Conservation (phyloP, 1,140 invertebrate genomes). For the Eufriesea mexicana region DNA sequence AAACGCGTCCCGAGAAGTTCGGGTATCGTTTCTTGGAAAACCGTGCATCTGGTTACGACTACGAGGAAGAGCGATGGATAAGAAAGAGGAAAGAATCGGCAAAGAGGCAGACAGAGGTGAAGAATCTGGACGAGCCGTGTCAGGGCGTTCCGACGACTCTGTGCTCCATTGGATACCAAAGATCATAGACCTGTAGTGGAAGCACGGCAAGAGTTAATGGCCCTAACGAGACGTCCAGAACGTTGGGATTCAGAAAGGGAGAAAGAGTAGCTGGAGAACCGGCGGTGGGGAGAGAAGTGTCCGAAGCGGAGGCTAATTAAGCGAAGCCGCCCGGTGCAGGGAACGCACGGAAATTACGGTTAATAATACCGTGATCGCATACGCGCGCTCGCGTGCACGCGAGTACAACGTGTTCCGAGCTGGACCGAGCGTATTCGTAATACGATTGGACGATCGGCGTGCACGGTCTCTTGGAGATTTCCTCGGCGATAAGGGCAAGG, state of each 20-base stretch:
- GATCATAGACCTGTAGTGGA: constrained; percentile 61
- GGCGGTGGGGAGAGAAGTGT: constrained; percentile 50
- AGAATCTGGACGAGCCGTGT: constrained; percentile 56
- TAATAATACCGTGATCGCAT: constrained; percentile 62
- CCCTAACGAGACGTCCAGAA: constrained; percentile 64
- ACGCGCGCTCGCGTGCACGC: no score
- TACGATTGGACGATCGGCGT: constrained; percentile 33
- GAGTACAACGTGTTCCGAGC: constrained; percentile 25
- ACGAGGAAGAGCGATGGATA: no score
- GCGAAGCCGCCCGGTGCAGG: constrained; percentile 50
- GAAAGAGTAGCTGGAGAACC: no score
- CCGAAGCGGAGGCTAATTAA: constrained; percentile 69
- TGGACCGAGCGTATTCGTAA: constrained; percentile 54
- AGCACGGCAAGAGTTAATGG: constrained; percentile 50
- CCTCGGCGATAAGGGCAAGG: neutral
- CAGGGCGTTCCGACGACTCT: constrained; percentile 62
- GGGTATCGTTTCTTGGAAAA: no score
- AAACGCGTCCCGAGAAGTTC: no score
- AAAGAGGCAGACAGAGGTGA: no score
- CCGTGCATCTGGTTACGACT: no score
- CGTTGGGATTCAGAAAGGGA: constrained; percentile 5
- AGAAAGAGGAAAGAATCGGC: neutral
- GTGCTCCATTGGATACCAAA: constrained; percentile 63
- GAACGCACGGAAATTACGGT: constrained; percentile 61
- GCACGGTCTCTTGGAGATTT: constrained; percentile 26